phyloP scores from a whole-genome alignment of 2,797 vertebrate genomes.

The Ispidina picta region DNA sequence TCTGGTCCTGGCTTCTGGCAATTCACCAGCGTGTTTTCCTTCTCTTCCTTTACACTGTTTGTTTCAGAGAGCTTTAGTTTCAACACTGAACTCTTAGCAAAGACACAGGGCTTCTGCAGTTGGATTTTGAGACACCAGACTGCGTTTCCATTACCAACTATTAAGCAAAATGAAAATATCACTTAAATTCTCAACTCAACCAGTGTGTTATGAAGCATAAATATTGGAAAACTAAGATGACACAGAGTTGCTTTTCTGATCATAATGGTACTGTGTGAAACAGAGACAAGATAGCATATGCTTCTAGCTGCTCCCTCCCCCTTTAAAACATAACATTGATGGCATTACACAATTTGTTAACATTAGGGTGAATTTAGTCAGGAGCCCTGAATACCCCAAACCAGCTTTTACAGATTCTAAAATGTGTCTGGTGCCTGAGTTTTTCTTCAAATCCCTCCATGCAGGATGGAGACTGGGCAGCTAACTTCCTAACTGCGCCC shows the following conservation, averaged over 20 bases:
- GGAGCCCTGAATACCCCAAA: constrained; percentile 33
- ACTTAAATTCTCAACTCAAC: background rate
- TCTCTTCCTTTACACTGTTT: background rate
- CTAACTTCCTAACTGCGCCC: constrained; percentile 38
- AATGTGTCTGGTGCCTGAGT: background rate
- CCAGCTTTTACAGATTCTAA: constrained; percentile 45
- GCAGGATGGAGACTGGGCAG: constrained; percentile 39
- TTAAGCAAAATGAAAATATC: constrained; percentile 40
- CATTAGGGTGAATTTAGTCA: constrained; percentile 25
- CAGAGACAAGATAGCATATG: constrained; percentile 41
- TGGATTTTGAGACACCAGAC: background rate
- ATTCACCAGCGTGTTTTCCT: background rate
- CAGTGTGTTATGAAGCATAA: constrained; percentile 2
- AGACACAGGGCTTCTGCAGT: background rate
- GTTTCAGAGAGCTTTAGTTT: background rate
- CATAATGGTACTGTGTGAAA: background rate
- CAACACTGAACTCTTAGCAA: background rate
- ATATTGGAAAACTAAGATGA: constrained; percentile 20
- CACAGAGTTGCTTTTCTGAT: constrained; percentile 1
- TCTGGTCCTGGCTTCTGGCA: background rate
- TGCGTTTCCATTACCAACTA: background rate
- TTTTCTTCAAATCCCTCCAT: constrained; percentile 59
- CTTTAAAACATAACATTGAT: constrained; percentile 11
- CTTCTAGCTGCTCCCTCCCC: constrained; percentile 7
- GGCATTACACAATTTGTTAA: constrained; percentile 17